These are phyloP conservation scores for Myotis vivesi DNA, from an alignment of 2,797 vertebrate genomes.

Conservation along the genomic window DNA sequence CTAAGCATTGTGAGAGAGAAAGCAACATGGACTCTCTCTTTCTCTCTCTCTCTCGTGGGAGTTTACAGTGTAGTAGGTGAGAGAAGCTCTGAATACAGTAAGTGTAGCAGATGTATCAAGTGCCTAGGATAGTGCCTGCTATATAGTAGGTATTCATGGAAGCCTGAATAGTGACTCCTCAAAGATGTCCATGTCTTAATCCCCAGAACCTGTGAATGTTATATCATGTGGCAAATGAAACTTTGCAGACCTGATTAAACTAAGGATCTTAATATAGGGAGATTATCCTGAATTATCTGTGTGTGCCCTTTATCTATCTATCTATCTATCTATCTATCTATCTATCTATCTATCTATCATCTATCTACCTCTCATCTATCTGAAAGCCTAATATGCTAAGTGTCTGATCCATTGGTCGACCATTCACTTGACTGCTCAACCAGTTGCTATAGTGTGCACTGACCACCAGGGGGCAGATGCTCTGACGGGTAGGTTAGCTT, in stretches of 20 bases:
- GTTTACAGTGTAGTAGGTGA: neutral
- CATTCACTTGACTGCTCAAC: no score
- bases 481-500: no score
- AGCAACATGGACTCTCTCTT: neutral
- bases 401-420: no score
- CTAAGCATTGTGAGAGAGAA: neutral
- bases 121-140: neutral
- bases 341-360: no score
- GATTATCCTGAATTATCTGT: neutral
- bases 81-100: neutral
- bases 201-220: neutral
- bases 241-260: neutral
- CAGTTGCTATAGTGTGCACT: no score
- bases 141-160: neutral
- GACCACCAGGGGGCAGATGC: no score
- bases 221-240: neutral
- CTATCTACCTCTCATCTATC: no score
- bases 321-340: no score
- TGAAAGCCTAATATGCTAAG: no score
- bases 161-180: neutral
- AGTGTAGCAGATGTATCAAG: neutral
- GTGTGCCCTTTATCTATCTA: neutral
- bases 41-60: neutral
- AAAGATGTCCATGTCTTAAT: neutral
- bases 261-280: conserved; percentile 13